Percentiles rank a stretch among this genome's conserved stretches.
These are phyloP conservation scores for Bombyx mandarina DNA, from an alignment of 1,140 invertebrate genomes.

Conservation along the genomic window DNA sequence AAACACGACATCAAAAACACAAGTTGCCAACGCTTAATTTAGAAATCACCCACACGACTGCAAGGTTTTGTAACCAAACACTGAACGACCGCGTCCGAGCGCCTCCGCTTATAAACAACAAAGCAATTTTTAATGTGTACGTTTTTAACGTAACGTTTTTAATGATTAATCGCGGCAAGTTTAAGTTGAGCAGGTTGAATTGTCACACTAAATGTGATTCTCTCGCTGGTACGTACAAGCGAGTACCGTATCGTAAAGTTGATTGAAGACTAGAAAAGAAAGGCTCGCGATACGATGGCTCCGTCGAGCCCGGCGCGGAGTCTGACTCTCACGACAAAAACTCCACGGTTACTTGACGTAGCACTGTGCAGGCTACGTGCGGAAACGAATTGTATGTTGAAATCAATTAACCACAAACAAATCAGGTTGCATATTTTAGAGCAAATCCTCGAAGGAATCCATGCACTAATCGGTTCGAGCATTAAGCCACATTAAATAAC, in stretches of 20 bases:
- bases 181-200: background rate
- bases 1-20: constrained; percentile 38
- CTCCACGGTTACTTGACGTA: constrained; percentile 9
- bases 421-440: too few relatives aligned
- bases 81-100: constrained; percentile 22
- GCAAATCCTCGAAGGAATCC: too few relatives aligned
- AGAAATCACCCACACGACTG: constrained; percentile 50
- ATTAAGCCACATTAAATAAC: too few relatives aligned
- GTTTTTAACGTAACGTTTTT: constrained; percentile 20
- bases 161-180: constrained; percentile 25
- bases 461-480: too few relatives aligned
- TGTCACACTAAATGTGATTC: constrained; percentile 10
- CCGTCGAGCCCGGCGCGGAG: constrained; percentile 28
- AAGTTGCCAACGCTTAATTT: constrained; percentile 39
- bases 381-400: constrained; percentile 10
- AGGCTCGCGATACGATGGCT: constrained; percentile 25
- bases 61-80: constrained; percentile 42
- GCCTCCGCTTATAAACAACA: constrained; percentile 51
- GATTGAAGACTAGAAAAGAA: constrained; percentile 47
- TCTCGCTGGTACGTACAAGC: constrained; percentile 17
- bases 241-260: constrained; percentile 32
- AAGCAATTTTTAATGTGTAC: constrained; percentile 22
- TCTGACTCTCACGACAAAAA: constrained; percentile 14
- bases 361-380: constrained; percentile 5
- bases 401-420: constrained; percentile 8